Base-by-base conservation (phyloP, 2,797 vertebrate species). In the Trematomus bernacchii region DNA sequence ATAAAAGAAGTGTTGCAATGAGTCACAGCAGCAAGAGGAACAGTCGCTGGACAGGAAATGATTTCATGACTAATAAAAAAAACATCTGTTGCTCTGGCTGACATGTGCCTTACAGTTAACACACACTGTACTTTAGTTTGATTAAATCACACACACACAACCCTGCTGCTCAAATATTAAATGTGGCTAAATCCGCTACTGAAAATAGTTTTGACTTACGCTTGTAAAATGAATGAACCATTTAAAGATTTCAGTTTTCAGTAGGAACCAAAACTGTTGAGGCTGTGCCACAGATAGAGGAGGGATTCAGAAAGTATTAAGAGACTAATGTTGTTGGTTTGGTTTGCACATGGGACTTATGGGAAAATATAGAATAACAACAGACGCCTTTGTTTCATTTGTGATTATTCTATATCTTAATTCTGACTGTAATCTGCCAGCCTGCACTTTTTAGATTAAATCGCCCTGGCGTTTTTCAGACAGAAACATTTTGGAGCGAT, bases 301-400 rank as follows among this genome's bases (percentile, higher is more conserved):
- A 11, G 18, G 50, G 27, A 14, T 14, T 66, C 47, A 40, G 30
- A 13, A 65, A 16, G 65, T 47, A 19, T n/a, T 52, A 4, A 42
- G n/a, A 52, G 27, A 55, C 16, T 21, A 18, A 21, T 14, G n/a
- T 53, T 59, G 62, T 60, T 70, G 40, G 21, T 66, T 30, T 46
- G n/a, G 0, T 65, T 19, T 52, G 9, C 37, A 46, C 3, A 40
- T 69, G 47, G 14, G 42, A 16, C 62, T 64, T 50, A 51, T 15
- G 70, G 42, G 73, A 60, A 52, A 54, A 55, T 23, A 30, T 12
- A 60, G 52, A 59, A 50, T 46, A 55, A 60, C 37, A 66, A 23
- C 18, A 48, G 46, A 53, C 10, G 66, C 54, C 0, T 0, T 58
- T n/a, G 52, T 37, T 47, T 0, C 47, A 63, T 43, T 60, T 40